Evolutionary conservation across 2,797 vertebrate species (phyloP).

Genomic region (Carapus acus): DNA sequence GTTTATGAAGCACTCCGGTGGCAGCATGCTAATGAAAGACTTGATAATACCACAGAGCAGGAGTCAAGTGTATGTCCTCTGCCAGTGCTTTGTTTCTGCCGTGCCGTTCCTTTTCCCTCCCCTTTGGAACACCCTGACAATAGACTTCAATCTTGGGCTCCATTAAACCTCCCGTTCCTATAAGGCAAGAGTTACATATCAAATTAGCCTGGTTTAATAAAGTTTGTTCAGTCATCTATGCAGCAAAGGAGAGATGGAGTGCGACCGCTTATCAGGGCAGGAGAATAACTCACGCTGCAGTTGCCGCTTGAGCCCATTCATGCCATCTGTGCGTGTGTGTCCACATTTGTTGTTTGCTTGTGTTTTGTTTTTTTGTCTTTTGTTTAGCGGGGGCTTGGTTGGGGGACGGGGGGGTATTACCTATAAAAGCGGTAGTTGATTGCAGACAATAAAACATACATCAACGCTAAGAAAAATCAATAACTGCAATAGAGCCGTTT

Average conservation of each 20-base stretch:
- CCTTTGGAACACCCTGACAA: constrained; percentile 49
- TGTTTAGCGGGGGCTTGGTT: too few species aligned
- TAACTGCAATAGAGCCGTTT: constrained; percentile 62
- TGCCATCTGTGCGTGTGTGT: constrained; percentile 26
- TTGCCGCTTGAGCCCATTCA: constrained; percentile 17
- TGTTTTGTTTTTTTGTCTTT: too few species aligned
- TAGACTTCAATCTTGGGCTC: constrained; percentile 39
- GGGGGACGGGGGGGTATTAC: too few species aligned
- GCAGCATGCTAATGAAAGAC: constrained; percentile 65
- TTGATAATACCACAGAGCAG: constrained; percentile 55
- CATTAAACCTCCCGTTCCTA: constrained; percentile 24
- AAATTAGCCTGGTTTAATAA: constrained; percentile 39
- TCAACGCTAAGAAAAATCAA: constrained; percentile 59
- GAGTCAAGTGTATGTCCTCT: constrained; percentile 60
- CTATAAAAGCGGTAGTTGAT: constrained; percentile 40
- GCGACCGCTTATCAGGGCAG: constrained; percentile 18
- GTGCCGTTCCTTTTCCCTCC: constrained; percentile 41
- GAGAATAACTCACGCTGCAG: constrained; percentile 26
- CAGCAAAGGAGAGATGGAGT: constrained; percentile 20
- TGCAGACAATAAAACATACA: constrained; percentile 57
- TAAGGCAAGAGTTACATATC: constrained; percentile 27
- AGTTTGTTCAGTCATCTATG: constrained; percentile 21
- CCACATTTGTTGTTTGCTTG: constrained; percentile 24
- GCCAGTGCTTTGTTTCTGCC: constrained; percentile 48
- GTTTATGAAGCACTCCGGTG: constrained; percentile 52